A percentile compares a stretch with the other conserved stretches of the same genome.
phyloP scores from a whole-genome alignment of 2,113 vertebrate genomes.

The Oreochromis spilurus region DNA sequence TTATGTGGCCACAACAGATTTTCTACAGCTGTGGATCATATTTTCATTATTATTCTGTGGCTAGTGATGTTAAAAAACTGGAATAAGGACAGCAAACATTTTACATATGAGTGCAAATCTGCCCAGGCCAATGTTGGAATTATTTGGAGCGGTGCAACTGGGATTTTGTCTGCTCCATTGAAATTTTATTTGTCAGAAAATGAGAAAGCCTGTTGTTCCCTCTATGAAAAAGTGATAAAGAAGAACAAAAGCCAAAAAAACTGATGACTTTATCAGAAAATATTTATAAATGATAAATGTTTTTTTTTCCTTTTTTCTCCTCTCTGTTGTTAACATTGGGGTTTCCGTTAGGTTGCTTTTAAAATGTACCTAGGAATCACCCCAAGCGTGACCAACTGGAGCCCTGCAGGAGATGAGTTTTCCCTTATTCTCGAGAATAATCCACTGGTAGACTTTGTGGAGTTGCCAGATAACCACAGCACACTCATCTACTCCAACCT shows the following conservation, averaged over 20 bases:
- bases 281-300: background rate
- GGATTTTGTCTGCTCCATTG: background rate
- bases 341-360: conserved; percentile 82
- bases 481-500: conserved; percentile 94
- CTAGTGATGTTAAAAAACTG: background rate
- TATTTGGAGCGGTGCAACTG: background rate
- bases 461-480: conserved; percentile 95
- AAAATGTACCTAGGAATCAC: conserved; percentile 98
- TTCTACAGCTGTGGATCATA: background rate
- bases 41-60: background rate
- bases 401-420: conserved; percentile 95
- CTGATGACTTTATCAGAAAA: background rate
- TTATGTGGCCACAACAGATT: background rate
- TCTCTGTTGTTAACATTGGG: background rate
- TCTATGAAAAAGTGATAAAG: background rate
- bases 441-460: conserved; percentile 96
- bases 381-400: conserved; percentile 98
- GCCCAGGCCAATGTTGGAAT: background rate
- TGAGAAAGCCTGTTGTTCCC: background rate
- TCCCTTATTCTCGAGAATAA: conserved; percentile 97
- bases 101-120: background rate
- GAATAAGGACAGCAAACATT: background rate
- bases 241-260: background rate
- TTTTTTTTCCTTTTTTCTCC: background rate
- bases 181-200: background rate